These are phyloP conservation scores for Thalpophila matura DNA, from an alignment of 2,888 invertebrate species.

Conservation along the genomic window DNA sequence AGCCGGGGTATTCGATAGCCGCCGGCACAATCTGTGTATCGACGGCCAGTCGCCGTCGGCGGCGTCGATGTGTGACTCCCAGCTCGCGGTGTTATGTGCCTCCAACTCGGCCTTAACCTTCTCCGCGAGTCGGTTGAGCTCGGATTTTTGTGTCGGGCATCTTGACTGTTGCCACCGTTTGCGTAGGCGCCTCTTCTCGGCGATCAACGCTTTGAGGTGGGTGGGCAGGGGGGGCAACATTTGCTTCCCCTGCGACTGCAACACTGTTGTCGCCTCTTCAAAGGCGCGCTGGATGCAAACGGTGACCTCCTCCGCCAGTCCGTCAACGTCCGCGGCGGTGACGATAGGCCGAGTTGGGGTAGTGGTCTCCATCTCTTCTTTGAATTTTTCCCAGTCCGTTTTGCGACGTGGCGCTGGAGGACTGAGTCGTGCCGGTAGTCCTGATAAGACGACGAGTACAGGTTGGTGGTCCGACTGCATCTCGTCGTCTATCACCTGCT, in stretches of 20 bases:
- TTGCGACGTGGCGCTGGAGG: too few species aligned
- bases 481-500: too few species aligned
- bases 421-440: too few species aligned
- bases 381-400: too few species aligned
- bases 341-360: too few species aligned
- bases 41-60: constrained; percentile 5
- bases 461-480: too few species aligned
- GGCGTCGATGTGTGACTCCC: not conserved
- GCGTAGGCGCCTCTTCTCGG: not conserved
- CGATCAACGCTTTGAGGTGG: not conserved
- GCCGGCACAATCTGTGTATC: not conserved
- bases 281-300: not conserved
- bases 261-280: not conserved
- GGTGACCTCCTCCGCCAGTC: too few species aligned
- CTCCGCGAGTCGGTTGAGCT: not conserved
- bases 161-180: not conserved
- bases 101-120: not conserved
- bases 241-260: not conserved
- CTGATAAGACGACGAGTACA: too few species aligned
- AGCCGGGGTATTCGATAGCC: not conserved
- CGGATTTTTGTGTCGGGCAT: not conserved
- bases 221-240: not conserved
- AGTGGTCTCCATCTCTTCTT: too few species aligned
- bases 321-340: too few species aligned
- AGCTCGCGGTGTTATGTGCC: not conserved